phyloP scores from a whole-genome alignment of 2,113 vertebrate genomes.

The Mirounga angustirostris region DNA sequence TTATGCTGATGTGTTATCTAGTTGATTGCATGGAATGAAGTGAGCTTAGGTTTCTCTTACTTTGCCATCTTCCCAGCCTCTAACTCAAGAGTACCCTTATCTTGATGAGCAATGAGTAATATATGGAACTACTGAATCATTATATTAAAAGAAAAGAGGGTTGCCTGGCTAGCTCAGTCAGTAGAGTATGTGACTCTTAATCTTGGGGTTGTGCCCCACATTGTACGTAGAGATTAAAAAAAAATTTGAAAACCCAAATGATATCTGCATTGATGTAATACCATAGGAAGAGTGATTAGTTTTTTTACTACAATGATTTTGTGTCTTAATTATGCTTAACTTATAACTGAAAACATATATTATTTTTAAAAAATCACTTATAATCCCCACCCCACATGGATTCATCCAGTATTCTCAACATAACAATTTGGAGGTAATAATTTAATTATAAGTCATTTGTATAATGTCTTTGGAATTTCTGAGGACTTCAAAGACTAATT shows the following conservation, averaged over 20 bases:
- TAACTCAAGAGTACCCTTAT: neutral
- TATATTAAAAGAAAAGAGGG: neutral
- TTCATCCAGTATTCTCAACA: neutral
- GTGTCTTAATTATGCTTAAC: constrained; percentile 42
- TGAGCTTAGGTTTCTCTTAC: neutral
- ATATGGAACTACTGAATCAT: neutral
- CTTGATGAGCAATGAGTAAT: neutral
- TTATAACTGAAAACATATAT: neutral
- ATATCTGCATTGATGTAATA: neutral
- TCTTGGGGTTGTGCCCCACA: neutral
- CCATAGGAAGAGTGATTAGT: neutral
- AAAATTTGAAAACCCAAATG: neutral
- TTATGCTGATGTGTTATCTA: neutral
- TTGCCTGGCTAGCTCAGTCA: neutral
- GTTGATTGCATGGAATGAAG: neutral
- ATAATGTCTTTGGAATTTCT: neutral
- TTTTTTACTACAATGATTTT: constrained; percentile 10
- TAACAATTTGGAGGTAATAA: neutral
- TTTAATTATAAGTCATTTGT: neutral
- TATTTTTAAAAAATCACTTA: neutral
- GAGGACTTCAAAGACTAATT: neutral
- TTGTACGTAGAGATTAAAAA: neutral
- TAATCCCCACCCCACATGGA: neutral
- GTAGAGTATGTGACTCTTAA: neutral
- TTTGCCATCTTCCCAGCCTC: neutral